A percentile compares a stretch with the other conserved stretches of the same genome.
Conservation (phyloP, 1,140 invertebrate species). For the Hyposmocoma kahamanoa region DNA sequence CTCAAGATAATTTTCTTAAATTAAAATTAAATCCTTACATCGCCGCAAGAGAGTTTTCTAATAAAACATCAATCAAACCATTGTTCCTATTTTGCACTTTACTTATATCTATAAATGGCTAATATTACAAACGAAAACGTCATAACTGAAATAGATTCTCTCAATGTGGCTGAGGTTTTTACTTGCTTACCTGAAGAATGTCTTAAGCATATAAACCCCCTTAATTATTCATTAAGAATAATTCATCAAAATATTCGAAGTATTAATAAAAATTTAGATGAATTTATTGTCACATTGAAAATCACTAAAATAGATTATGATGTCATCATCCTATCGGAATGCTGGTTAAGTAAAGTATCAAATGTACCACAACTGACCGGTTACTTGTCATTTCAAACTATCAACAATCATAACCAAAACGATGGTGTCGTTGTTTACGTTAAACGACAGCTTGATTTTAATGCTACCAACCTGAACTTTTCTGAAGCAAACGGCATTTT, state of each 20-base stretch:
- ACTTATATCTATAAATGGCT: neutral
- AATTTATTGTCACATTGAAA: neutral
- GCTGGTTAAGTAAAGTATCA: neutral
- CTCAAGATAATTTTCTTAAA: too few species aligned
- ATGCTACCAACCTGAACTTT: neutral
- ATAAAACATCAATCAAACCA: too few species aligned
- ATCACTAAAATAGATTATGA: neutral
- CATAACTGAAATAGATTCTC: neutral
- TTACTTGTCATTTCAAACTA: neutral
- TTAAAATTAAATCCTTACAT: too few species aligned
- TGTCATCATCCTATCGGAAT: neutral
- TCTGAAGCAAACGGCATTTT: neutral
- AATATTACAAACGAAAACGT: neutral
- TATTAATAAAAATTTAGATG: neutral
- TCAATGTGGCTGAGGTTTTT: neutral
- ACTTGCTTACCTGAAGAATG: neutral
- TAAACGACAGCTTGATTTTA: neutral
- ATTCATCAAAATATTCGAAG: neutral
- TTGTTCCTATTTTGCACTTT: too few species aligned
- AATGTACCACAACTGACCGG: neutral
- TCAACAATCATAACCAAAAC: neutral
- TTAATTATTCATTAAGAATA: neutral
- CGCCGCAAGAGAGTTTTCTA: too few species aligned
- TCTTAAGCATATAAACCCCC: neutral
- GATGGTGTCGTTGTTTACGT: neutral